A percentile compares a stretch with the other conserved stretches of the same genome.
These are phyloP conservation scores for Chalcosyrphus nemorum DNA, from an alignment of 2,888 invertebrate species.

Conservation along the genomic window DNA sequence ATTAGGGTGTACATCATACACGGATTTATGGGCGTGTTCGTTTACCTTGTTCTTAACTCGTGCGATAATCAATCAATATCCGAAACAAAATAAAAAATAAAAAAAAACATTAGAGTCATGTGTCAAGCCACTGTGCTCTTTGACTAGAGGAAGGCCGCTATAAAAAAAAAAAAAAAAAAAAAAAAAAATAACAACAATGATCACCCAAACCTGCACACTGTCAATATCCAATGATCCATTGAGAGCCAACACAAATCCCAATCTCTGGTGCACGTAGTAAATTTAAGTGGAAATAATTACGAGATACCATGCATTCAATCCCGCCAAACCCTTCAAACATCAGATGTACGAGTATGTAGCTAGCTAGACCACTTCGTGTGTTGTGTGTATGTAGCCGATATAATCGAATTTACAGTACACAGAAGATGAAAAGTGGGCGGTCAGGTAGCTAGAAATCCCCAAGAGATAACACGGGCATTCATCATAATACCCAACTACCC, in stretches of 20 bases:
- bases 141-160: slow-evolving; percentile 30
- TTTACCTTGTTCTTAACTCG: slow-evolving; percentile 51
- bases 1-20: slow-evolving; percentile 22
- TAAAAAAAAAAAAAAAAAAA: background rate
- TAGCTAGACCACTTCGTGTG: slow-evolving; percentile 9
- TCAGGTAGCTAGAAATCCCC: slow-evolving; percentile 59
- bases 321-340: slow-evolving; percentile 54
- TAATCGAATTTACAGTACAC: slow-evolving; percentile 47
- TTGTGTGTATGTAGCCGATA: slow-evolving; percentile 29
- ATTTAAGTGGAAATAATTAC: slow-evolving; percentile 69
- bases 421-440: slow-evolving; percentile 57
- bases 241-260: slow-evolving; percentile 31
- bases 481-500: slow-evolving; percentile 46
- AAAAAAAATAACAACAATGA: slow-evolving; percentile 28
- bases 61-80: slow-evolving; percentile 67
- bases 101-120: slow-evolving; percentile 20
- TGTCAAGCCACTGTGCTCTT: slow-evolving; percentile 60
- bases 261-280: slow-evolving; percentile 45
- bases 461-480: slow-evolving; percentile 64
- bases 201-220: slow-evolving; percentile 47
- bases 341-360: too few species aligned
- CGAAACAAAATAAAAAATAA: slow-evolving; percentile 12
- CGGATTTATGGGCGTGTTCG: slow-evolving; percentile 34
- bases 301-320: slow-evolving; percentile 31
- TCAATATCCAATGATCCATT: slow-evolving; percentile 44